These are phyloP conservation scores for Lucilia cuprina DNA, from an alignment of 1,140 invertebrate genomes.

Conservation along the genomic window DNA sequence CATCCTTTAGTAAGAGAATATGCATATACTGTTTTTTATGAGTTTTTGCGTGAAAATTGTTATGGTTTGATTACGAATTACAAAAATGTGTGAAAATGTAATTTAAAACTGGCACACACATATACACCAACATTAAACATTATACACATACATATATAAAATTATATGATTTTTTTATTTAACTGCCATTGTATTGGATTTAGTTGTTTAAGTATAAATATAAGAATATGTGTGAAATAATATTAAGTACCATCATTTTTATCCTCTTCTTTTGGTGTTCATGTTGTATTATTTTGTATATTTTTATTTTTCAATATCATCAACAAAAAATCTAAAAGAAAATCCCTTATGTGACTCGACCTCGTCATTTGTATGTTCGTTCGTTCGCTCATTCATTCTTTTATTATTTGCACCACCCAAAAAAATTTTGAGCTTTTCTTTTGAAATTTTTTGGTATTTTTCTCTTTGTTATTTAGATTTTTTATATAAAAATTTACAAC, in stretches of 20 bases:
- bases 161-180: not conserved
- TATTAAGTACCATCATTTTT: constrained; percentile 12
- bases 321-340: not conserved
- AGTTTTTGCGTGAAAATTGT: not conserved
- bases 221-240: not conserved
- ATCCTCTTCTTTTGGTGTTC: not conserved
- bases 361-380: not conserved
- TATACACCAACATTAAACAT: not conserved
- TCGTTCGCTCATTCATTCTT: too few relatives aligned
- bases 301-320: not conserved
- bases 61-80: not conserved
- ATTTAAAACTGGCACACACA: not conserved
- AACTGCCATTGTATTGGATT: not conserved
- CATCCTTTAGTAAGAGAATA: not conserved
- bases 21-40: not conserved
- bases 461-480: not conserved
- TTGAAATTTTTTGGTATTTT: not conserved
- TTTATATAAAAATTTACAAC: not conserved
- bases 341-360: not conserved
- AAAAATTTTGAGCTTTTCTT: not conserved
- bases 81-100: not conserved
- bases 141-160: too few relatives aligned
- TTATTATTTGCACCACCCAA: not conserved
- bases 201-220: not conserved
- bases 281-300: not conserved